These are phyloP conservation scores for Nematolebias whitei DNA, from an alignment of 2,113 vertebrate species.

Conservation along the genomic window DNA sequence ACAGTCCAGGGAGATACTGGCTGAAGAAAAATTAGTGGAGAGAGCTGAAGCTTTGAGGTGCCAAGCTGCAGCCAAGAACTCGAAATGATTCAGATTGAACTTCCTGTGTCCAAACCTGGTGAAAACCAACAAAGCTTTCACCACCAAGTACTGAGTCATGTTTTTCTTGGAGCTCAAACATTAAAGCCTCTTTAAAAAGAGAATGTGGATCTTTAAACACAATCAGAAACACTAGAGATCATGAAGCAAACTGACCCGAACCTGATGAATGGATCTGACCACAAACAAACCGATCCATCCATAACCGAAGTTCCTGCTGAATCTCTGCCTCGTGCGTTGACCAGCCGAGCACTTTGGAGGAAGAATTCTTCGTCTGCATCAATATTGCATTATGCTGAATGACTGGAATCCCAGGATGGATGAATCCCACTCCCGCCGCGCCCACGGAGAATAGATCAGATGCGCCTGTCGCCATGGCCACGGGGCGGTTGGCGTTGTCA, in stretches of 20 bases:
- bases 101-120: no score
- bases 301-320: constrained; percentile 37
- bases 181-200: no score
- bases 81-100: no score
- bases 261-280: constrained; percentile 41
- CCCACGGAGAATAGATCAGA: constrained; percentile 45
- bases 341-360: constrained; percentile 30
- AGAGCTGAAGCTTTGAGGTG: no score
- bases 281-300: constrained; percentile 46
- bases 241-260: background rate
- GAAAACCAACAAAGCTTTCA: no score
- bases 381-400: constrained; percentile 71
- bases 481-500: constrained; percentile 42
- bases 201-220: no score
- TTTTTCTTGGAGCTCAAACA: background rate
- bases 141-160: no score
- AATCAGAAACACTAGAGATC: background rate
- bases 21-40: no score
- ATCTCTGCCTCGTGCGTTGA: constrained; percentile 56
- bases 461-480: constrained; percentile 59
- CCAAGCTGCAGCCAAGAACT: no score
- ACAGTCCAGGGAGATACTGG: no score
- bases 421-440: constrained; percentile 47
- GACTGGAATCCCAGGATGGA: constrained; percentile 60
- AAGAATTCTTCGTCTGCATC: constrained; percentile 49